Evolutionary conservation across 2,113 vertebrate species (phyloP).

Genomic region (Gadus chalcogrammus): DNA sequence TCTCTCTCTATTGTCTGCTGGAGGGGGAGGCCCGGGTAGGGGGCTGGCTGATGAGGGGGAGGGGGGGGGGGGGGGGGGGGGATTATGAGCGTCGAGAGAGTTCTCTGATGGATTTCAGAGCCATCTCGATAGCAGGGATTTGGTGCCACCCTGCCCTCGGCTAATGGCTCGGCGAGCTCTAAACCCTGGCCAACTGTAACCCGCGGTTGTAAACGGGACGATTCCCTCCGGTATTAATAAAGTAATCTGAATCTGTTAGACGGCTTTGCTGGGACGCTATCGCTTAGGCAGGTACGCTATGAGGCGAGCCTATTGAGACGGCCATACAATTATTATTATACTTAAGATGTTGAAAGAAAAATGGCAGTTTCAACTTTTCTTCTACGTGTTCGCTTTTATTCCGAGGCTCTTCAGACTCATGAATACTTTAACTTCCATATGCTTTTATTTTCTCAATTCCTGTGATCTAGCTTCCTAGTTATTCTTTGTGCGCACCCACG

Average conservation of each 20-base stretch:
- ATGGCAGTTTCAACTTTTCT: constrained; percentile 22
- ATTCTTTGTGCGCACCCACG: no score
- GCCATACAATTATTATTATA: no score
- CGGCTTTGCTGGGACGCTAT: no score
- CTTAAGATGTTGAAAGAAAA: no score
- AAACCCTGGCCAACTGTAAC: constrained; percentile 25
- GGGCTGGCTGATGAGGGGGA: constrained; percentile 56
- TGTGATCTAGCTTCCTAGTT: background rate
- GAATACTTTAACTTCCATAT: background rate
- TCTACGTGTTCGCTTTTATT: background rate
- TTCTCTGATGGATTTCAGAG: constrained; percentile 49
- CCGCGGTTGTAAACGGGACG: no score
- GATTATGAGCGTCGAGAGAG: constrained; percentile 67
- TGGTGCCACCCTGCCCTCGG: constrained; percentile 51
- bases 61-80: constrained; percentile 27
- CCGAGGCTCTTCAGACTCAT: background rate
- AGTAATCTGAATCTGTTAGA: no score
- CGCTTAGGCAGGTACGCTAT: no score
- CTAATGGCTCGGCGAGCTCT: constrained; percentile 53
- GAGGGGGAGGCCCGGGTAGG: background rate
- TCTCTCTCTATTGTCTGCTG: constrained; percentile 37
- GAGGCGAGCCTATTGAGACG: no score
- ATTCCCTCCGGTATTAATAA: no score
- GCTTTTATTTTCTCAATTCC: constrained; percentile 2
- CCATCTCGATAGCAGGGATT: constrained; percentile 43